phyloP scores from a whole-genome alignment of 2,888 invertebrate species.

The Protodeltote pygarga region DNA sequence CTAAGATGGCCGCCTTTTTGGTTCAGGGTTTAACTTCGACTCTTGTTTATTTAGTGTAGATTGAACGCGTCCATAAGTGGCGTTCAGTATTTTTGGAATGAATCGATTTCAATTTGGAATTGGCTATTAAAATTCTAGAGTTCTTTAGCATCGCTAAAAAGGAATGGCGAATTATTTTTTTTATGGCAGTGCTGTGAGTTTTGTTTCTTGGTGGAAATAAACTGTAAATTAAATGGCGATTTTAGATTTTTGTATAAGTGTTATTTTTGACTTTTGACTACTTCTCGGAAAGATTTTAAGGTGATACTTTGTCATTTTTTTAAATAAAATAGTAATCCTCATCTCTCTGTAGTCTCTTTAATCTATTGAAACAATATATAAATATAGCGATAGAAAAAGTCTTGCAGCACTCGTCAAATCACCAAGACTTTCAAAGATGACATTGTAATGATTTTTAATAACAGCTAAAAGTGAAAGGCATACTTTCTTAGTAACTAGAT shows the following conservation, averaged over 20 bases:
- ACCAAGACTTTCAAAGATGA: constrained; percentile 69
- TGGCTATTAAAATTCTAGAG: constrained; percentile 10
- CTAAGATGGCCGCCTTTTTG: constrained; percentile 72
- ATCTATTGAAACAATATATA: constrained; percentile 2
- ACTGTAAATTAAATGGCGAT: too few species aligned
- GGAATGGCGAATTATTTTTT: constrained; percentile 10
- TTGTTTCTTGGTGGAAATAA: too few species aligned
- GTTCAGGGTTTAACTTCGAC: constrained; percentile 67
- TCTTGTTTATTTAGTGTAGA: constrained; percentile 54
- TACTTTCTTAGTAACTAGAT: constrained; percentile 81
- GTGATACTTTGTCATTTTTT: too few species aligned
- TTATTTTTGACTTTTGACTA: too few species aligned
- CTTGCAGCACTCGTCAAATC: constrained; percentile 48
- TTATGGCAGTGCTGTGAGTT: too few species aligned
- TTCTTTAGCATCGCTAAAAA: constrained; percentile 30
- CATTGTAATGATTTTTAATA: constrained; percentile 76
- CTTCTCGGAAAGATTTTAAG: too few species aligned
- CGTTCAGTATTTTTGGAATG: constrained; percentile 33
- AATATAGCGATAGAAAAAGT: constrained; percentile 24
- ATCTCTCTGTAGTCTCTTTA: background rate
- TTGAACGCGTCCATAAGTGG: constrained; percentile 38
- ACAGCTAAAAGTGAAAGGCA: constrained; percentile 82
- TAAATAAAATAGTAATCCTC: background rate
- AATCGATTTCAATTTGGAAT: constrained; percentile 32
- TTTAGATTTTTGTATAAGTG: too few species aligned